Percentiles rank a stretch among this genome's conserved stretches.
phyloP scores from a whole-genome alignment of 2,797 vertebrate species.

The Silurus aristotelis region DNA sequence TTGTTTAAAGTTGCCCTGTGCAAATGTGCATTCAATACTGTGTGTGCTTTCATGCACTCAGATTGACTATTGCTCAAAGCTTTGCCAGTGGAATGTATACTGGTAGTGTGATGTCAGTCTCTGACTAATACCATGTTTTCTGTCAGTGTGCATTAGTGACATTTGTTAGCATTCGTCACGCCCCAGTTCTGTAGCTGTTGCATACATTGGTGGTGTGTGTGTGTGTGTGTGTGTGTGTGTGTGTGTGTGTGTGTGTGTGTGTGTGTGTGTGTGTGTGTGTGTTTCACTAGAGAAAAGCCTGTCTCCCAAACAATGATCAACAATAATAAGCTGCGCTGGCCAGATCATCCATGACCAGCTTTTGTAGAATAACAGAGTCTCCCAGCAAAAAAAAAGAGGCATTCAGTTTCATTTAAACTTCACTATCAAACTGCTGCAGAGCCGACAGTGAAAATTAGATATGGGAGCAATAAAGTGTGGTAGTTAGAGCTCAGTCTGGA shows the following conservation, averaged over 20 bases:
- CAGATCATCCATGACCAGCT: slow-evolving; percentile 46
- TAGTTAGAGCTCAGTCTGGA: neutral
- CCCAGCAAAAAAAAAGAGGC: slow-evolving; percentile 36
- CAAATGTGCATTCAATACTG: slow-evolving; percentile 11
- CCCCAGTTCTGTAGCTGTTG: slow-evolving; percentile 47
- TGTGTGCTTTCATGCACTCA: slow-evolving; percentile 32
- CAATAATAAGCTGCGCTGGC: slow-evolving; percentile 49
- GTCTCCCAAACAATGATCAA: slow-evolving; percentile 42
- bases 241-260: neutral
- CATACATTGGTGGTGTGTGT: slow-evolving; percentile 36
- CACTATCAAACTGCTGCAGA: slow-evolving; percentile 13
- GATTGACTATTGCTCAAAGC: slow-evolving; percentile 27
- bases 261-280: slow-evolving; percentile 30
- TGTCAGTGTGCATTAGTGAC: slow-evolving; percentile 58
- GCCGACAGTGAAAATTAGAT: slow-evolving; percentile 5
- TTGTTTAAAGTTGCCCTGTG: neutral
- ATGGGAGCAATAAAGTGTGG: slow-evolving; percentile 10
- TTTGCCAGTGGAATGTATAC: slow-evolving; percentile 37
- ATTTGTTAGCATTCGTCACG: slow-evolving; percentile 52
- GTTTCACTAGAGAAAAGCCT: slow-evolving; percentile 47
- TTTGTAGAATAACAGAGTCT: slow-evolving; percentile 24
- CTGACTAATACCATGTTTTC: slow-evolving; percentile 53
- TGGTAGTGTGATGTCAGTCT: slow-evolving; percentile 30
- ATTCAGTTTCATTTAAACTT: slow-evolving; percentile 29
- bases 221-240: slow-evolving; percentile 10